Conservation (phyloP, 2,113 vertebrate species). For the Ameiurus melas region DNA sequence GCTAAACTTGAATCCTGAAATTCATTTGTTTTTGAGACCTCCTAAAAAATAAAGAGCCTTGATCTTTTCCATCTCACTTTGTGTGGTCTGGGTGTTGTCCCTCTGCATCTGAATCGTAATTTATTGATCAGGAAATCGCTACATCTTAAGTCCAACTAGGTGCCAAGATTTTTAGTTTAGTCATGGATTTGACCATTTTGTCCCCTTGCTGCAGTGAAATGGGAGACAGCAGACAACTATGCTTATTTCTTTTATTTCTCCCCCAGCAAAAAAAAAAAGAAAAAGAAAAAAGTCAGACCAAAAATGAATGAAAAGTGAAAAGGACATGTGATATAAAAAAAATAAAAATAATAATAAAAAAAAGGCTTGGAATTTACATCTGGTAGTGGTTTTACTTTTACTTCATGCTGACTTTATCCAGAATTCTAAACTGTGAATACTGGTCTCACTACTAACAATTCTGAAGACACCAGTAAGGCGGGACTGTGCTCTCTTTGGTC, state of each 20-base stretch:
- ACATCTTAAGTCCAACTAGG: neutral
- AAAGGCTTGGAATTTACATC: too few relatives aligned
- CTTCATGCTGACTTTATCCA: too few relatives aligned
- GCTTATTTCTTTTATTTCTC: neutral
- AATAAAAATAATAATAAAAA: too few relatives aligned
- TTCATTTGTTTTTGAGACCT: conserved; percentile 51
- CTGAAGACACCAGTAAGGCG: neutral
- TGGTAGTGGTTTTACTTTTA: too few relatives aligned
- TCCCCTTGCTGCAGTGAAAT: neutral
- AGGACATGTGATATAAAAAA: neutral
- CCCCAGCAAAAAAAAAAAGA: neutral
- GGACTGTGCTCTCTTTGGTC: too few relatives aligned
- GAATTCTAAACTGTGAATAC: too few relatives aligned
- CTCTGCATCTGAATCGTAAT: neutral
- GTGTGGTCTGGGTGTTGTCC: neutral
- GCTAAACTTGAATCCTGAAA: conserved; percentile 56
- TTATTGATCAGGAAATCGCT: conserved; percentile 10
- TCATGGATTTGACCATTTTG: neutral
- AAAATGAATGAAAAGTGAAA: neutral
- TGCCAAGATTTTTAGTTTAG: neutral
- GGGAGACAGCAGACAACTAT: neutral
- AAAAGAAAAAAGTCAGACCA: neutral
- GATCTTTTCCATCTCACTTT: conserved; percentile 18
- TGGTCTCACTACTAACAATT: neutral
- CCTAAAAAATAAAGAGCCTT: conserved; percentile 40